Base-by-base conservation (phyloP, 2,797 vertebrate genomes). In the Dermochelys coriacea region DNA sequence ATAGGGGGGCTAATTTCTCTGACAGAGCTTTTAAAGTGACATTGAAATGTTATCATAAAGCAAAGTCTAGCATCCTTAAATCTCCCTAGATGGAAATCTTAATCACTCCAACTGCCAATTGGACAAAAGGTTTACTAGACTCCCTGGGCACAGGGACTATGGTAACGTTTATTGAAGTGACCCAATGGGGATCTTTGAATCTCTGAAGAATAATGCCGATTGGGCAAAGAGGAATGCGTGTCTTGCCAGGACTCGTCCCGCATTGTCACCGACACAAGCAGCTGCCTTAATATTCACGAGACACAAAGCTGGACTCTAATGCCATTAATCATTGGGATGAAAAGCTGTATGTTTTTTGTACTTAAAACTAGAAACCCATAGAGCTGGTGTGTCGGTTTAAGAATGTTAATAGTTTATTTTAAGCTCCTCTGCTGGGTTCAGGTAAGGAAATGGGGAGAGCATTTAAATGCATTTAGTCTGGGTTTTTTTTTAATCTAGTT, bases 261-360 rank as follows among this genome's bases (percentile, higher is more conserved):
- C 86, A 57, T 90, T 93, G 93, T 93, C 87, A 68, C 64, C 78
- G 77, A 80, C 90, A 97, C 93, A 97, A 96, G 92, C 74, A 80
- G 57, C 83, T 95, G 86, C 97, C 93, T 97, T 97, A 91, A 84
- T 91, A 95, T 97, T 95, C 96, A 59, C 78, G 15, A 84, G 88
- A 61, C 11, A 55, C 71, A 92, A 91, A 94, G 79, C 83, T 71
- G n/a, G 55, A 86, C 90, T 93, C 84, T 83, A 82, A 84, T 51
- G 64, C 84, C 27, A 74, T 96, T 90, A 1, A n/a, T 87, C 89
- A 89, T 84, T 0, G 5, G 79, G 41, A 90, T 96, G 93, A 88
- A 97, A 91, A 93, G 90, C 89, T 93, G 88, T 71, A 81, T 86
- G 86, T 82, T 89, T 95, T 95, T 94, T 94, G 74, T 80, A 89